These are phyloP conservation scores for Leucophenga varia DNA, from an alignment of 1,140 invertebrate species.

Conservation along the genomic window DNA sequence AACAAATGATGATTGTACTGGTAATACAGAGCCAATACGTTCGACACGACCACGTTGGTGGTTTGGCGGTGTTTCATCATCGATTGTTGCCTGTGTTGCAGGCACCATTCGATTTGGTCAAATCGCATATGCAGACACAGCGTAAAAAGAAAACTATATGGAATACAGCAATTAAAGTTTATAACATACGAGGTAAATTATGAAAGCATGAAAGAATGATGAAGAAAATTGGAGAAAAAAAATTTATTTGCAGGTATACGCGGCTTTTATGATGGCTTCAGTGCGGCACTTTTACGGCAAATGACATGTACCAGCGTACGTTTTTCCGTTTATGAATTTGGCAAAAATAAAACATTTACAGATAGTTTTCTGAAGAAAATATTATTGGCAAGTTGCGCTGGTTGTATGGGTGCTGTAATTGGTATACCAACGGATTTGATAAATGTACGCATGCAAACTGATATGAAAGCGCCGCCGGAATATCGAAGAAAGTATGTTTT, in stretches of 20 bases:
- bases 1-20: too few species aligned
- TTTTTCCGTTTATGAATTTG: constrained; percentile 94
- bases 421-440: constrained; percentile 92
- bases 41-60: constrained; percentile 22
- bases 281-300: constrained; percentile 90
- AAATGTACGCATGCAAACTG: constrained; percentile 99
- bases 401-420: constrained; percentile 64
- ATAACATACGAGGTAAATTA: constrained; percentile 10
- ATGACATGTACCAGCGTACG: constrained; percentile 95
- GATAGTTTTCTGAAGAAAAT: constrained; percentile 68
- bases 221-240: too few species aligned
- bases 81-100: constrained; percentile 17
- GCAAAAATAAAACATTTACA: constrained; percentile 60
- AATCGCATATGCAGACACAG: constrained; percentile 30
- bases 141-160: background rate
- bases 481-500: constrained; percentile 5
- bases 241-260: constrained; percentile 64
- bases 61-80: constrained; percentile 24
- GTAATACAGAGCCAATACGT: too few species aligned
- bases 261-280: constrained; percentile 94
- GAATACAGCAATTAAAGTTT: constrained; percentile 8
- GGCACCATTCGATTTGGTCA: constrained; percentile 24
- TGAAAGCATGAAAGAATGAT: too few species aligned
- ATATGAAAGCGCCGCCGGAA: constrained; percentile 79
- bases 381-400: constrained; percentile 77